A percentile compares a stretch with the other conserved stretches of the same genome.
phyloP scores from a whole-genome alignment of 2,113 vertebrate species.

The Recurvirostra avosetta region DNA sequence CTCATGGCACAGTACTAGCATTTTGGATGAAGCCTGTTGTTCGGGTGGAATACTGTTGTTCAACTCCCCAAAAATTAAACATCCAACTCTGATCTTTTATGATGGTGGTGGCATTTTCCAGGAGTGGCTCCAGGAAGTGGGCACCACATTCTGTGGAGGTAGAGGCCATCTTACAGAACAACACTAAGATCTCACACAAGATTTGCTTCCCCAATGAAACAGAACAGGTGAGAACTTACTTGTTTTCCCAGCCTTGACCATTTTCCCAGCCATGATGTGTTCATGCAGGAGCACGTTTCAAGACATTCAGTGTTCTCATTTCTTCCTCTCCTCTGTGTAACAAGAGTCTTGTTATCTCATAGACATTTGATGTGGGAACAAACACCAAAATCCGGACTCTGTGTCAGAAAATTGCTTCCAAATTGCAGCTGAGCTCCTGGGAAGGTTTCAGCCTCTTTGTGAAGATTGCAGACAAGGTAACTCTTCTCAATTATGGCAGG shows the following conservation, averaged over 20 bases:
- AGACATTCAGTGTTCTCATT: not conserved
- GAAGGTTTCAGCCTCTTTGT: conserved; percentile 95
- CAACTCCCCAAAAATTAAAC: not conserved
- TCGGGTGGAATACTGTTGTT: not conserved
- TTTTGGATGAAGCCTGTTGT: not conserved
- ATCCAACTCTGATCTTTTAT: not conserved
- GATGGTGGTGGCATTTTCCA: conserved; percentile 52
- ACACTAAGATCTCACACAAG: conserved; percentile 87
- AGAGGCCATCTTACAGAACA: conserved; percentile 86
- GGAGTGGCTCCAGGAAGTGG: conserved; percentile 87
- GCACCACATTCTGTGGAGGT: conserved; percentile 91
- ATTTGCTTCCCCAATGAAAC: conserved; percentile 88
- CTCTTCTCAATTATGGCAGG: not conserved
- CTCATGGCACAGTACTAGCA: not conserved
- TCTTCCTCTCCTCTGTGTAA: not conserved
- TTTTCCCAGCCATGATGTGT: not conserved
- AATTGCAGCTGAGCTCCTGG: conserved; percentile 80
- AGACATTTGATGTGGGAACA: conserved; percentile 86
- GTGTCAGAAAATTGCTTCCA: conserved; percentile 75
- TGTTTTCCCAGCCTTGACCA: not conserved
- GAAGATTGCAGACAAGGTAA: conserved; percentile 92
- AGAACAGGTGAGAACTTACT: conserved; percentile 76
- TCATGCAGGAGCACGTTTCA: not conserved
- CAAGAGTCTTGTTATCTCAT: not conserved
- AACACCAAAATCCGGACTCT: conserved; percentile 82